These are phyloP conservation scores for Eupeodes latifasciatus DNA, from an alignment of 2,888 invertebrate species.

Conservation along the genomic window DNA sequence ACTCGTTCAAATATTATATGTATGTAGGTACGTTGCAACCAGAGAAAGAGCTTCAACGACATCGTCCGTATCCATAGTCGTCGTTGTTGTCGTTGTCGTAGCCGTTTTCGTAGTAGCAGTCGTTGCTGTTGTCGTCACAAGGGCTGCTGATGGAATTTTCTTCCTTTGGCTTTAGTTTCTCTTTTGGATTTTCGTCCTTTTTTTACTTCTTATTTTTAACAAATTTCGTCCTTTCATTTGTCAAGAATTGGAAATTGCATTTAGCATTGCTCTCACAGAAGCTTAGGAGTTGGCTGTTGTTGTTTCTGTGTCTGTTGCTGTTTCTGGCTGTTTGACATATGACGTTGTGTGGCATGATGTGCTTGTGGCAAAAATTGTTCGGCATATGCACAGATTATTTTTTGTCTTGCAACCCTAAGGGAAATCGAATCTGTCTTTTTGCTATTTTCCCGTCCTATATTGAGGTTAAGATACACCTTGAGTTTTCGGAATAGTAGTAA, in stretches of 20 bases:
- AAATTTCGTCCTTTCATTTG: constrained; percentile 58
- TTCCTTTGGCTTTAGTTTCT: constrained; percentile 29
- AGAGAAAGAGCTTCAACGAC: constrained; percentile 6
- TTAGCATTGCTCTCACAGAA: constrained; percentile 38
- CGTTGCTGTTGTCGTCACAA: constrained; percentile 29
- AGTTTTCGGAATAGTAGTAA: neutral
- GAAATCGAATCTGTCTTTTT: constrained; percentile 59
- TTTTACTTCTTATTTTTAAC: neutral
- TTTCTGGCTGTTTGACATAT: constrained; percentile 52
- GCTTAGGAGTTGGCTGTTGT: constrained; percentile 5
- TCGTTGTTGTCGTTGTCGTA: neutral
- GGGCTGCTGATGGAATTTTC: constrained; percentile 54
- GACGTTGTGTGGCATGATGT: constrained; percentile 63
- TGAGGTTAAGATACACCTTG: constrained; percentile 10
- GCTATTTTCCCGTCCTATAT: neutral
- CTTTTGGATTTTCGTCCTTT: neutral
- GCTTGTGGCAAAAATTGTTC: constrained; percentile 57
- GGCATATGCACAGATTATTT: constrained; percentile 14
- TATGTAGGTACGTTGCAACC: constrained; percentile 23
- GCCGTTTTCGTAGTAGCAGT: constrained; percentile 14
- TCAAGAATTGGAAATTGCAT: constrained; percentile 59
- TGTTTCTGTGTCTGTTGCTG: no score
- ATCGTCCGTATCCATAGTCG: no score
- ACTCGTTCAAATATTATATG: neutral
- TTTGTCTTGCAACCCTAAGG: constrained; percentile 29